Conservation (phyloP, 2,888 invertebrate genomes). For the Parnassius apollo region DNA sequence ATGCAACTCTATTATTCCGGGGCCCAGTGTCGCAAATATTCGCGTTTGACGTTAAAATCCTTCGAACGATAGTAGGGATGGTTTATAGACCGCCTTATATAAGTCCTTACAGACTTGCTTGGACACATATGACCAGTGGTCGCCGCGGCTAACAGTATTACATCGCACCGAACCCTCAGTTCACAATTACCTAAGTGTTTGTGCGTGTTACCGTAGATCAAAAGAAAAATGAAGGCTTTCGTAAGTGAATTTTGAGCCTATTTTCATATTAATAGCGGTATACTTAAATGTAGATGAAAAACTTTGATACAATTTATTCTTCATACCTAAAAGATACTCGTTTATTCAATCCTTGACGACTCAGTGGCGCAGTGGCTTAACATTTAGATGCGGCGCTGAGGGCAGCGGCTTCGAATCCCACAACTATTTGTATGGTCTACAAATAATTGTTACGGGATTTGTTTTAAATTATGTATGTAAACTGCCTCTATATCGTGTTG, state of each 20-base stretch:
- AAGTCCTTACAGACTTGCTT: slow-evolving; percentile 41
- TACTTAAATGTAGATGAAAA: neutral
- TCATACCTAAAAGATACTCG: too few species aligned
- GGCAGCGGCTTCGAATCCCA: too few species aligned
- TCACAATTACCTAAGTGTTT: slow-evolving; percentile 39
- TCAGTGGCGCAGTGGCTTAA: too few species aligned
- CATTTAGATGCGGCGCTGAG: too few species aligned
- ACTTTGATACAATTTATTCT: too few species aligned
- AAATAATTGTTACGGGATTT: too few species aligned
- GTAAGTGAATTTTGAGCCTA: slow-evolving; percentile 51
- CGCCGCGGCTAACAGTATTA: slow-evolving; percentile 33
- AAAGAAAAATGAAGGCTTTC: slow-evolving; percentile 59
- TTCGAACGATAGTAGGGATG: slow-evolving; percentile 27
- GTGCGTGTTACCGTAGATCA: slow-evolving; percentile 35
- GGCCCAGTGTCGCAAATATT: slow-evolving; percentile 40
- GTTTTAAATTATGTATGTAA: too few species aligned
- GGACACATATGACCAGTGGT: slow-evolving; percentile 55
- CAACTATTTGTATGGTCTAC: too few species aligned
- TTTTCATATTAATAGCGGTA: slow-evolving; percentile 1
- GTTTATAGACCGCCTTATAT: slow-evolving; percentile 50
- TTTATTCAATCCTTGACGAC: too few species aligned
- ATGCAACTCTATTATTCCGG: slow-evolving; percentile 27
- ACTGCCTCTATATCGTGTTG: too few species aligned
- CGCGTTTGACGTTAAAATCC: slow-evolving; percentile 35
- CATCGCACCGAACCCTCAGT: slow-evolving; percentile 10